Conservation (phyloP, 2,888 invertebrate species). For the Galeruca laticollis region DNA sequence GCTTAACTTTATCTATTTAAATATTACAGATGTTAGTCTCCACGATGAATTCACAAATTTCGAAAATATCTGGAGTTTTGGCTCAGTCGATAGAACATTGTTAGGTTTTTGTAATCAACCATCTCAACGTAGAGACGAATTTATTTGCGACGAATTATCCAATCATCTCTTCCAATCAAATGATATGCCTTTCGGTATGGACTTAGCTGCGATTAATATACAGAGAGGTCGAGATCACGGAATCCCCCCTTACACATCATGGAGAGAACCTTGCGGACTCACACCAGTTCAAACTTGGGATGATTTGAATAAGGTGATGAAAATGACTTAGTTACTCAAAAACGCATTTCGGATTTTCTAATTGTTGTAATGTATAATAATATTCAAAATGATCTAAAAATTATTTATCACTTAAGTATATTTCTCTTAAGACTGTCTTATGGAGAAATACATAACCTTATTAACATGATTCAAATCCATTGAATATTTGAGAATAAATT, state of each 20-base stretch:
- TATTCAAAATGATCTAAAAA: no score
- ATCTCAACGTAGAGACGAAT: constrained; percentile 84
- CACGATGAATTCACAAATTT: constrained; percentile 82
- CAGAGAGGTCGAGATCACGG: constrained; percentile 91
- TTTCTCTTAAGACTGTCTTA: no score
- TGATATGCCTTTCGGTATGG: constrained; percentile 82
- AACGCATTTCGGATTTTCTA: no score
- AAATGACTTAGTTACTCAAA: background rate
- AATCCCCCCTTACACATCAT: constrained; percentile 81
- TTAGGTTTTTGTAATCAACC: constrained; percentile 83
- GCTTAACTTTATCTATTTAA: background rate
- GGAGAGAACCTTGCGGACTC: constrained; percentile 84
- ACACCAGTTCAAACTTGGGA: constrained; percentile 76
- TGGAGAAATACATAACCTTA: no score
- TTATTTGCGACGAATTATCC: constrained; percentile 83
- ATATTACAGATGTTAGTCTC: constrained; percentile 77
- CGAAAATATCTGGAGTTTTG: constrained; percentile 79
- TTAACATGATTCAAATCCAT: no score
- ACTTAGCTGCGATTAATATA: constrained; percentile 88
- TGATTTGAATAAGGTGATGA: constrained; percentile 75
- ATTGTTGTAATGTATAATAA: no score
- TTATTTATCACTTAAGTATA: no score
- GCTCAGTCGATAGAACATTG: constrained; percentile 83
- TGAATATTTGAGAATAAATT: no score
- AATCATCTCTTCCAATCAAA: constrained; percentile 86